Evolutionary conservation across 2,888 invertebrate species (phyloP).

Genomic region (Corythucha ciliata): DNA sequence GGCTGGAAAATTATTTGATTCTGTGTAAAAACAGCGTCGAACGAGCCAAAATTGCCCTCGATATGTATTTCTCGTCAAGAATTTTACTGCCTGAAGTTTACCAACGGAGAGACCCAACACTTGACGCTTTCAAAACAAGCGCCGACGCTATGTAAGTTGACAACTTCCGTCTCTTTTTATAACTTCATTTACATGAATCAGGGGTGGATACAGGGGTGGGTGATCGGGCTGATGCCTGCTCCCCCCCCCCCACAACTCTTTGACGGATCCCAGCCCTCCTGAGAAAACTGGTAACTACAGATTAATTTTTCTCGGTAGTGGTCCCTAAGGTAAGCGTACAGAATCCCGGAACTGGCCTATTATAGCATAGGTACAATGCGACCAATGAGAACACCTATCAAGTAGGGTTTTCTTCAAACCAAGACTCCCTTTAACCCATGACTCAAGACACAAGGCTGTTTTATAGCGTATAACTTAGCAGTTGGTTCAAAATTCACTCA

Average conservation of each 20-base stretch:
- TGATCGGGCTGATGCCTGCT: background rate
- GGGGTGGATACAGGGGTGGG: too few relatives aligned
- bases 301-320: background rate
- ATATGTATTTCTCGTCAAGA: constrained; percentile 39
- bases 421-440: too few relatives aligned
- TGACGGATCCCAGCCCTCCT: too few relatives aligned
- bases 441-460: too few relatives aligned
- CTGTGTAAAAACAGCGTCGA: constrained; percentile 40
- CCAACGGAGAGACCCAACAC: constrained; percentile 35
- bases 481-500: too few relatives aligned
- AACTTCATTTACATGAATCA: background rate
- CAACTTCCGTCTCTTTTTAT: background rate
- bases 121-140: constrained; percentile 30
- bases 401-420: too few relatives aligned
- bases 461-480: too few relatives aligned
- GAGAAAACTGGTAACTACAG: too few relatives aligned
- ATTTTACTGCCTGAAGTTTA: constrained; percentile 39
- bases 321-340: too few relatives aligned
- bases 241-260: background rate
- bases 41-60: constrained; percentile 39
- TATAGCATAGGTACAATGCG: too few relatives aligned
- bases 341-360: too few relatives aligned
- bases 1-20: constrained; percentile 38
- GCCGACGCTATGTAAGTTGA: constrained; percentile 33
- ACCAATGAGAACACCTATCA: too few relatives aligned